These are phyloP conservation scores for Lacanobia wlatinum DNA, from an alignment of 2,888 invertebrate genomes.

Conservation along the genomic window DNA sequence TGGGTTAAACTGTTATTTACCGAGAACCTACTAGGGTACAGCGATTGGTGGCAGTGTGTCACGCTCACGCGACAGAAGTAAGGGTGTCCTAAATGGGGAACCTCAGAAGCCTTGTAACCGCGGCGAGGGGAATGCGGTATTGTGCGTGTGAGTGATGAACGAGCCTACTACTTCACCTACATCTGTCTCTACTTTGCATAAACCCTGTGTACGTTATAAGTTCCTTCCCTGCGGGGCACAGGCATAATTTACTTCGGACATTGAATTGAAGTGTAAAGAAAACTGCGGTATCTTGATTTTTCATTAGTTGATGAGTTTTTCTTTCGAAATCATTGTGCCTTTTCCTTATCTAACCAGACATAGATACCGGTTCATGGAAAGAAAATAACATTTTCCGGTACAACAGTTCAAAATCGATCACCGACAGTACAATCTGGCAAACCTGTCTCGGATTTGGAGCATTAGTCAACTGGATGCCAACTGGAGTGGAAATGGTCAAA, in stretches of 20 bases:
- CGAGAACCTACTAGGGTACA: background rate
- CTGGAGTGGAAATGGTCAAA: conserved; percentile 66
- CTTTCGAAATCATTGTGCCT: background rate
- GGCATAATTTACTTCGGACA: background rate
- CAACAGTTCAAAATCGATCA: conserved; percentile 16
- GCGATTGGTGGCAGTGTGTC: conserved; percentile 47
- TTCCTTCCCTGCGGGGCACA: background rate
- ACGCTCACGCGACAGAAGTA: conserved; percentile 36
- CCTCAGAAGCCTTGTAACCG: conserved; percentile 58
- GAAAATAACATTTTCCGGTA: background rate
- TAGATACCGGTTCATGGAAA: background rate
- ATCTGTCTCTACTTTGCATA: conserved; percentile 25
- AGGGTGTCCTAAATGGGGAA: conserved; percentile 49
- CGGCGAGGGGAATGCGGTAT: conserved; percentile 41
- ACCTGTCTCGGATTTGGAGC: conserved; percentile 49
- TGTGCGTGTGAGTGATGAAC: conserved; percentile 43
- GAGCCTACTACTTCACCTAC: conserved; percentile 31
- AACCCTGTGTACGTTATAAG: conserved; percentile 19
- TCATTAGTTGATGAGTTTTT: background rate
- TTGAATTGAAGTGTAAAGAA: too few species aligned
- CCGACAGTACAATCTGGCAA: conserved; percentile 34
- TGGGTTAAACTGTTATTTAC: conserved; percentile 14
- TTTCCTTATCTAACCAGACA: background rate
- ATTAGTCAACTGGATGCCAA: conserved; percentile 48
- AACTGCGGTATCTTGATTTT: background rate